phyloP scores from a whole-genome alignment of 1,140 invertebrate species.

The Harlomillsia oculata region DNA sequence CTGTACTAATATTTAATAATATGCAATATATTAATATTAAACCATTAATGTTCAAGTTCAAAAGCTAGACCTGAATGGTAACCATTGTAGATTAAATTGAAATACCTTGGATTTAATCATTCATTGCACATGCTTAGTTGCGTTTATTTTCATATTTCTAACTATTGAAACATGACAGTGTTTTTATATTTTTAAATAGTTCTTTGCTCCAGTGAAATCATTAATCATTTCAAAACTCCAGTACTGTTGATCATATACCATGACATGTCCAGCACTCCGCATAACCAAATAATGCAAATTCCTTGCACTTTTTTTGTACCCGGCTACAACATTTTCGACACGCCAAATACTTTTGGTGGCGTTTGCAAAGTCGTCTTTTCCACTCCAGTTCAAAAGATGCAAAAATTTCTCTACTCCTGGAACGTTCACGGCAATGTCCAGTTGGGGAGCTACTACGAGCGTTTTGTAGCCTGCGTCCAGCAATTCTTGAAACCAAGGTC shows the following conservation, averaged over 20 bases:
- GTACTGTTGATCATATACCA: not conserved
- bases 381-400: not conserved
- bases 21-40: no score
- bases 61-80: no score
- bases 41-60: no score
- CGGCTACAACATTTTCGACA: not conserved
- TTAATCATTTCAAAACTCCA: constrained; percentile 1
- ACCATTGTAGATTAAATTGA: no score
- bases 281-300: constrained; percentile 5
- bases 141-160: no score
- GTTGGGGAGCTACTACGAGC: not conserved
- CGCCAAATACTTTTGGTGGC: constrained; percentile 4
- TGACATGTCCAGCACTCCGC: constrained; percentile 17
- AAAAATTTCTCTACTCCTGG: not conserved
- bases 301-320: not conserved
- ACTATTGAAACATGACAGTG: no score
- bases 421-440: not conserved
- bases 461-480: not conserved
- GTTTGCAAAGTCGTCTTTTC: not conserved
- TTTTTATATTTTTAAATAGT: no score
- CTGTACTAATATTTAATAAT: no score
- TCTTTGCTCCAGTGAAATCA: not conserved
- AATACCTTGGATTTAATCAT: no score
- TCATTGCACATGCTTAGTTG: no score
- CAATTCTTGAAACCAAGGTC: constrained; percentile 2